phyloP scores from a whole-genome alignment of 2,888 invertebrate species.

The Cyclophora punctaria region DNA sequence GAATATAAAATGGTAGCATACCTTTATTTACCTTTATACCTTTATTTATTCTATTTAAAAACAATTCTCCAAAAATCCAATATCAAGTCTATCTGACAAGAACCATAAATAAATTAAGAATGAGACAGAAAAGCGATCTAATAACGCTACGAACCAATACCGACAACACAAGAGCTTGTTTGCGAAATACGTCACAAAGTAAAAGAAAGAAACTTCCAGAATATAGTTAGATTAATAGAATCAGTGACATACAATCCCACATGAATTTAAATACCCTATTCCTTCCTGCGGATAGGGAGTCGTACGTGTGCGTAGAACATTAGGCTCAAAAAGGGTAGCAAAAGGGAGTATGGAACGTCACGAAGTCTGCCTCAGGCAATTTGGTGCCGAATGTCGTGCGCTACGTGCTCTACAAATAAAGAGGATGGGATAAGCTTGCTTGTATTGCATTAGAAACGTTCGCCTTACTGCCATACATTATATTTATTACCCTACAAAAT shows the following conservation, averaged over 20 bases:
- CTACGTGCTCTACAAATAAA: conserved; percentile 71
- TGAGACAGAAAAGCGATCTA: no score
- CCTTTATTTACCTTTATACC: no score
- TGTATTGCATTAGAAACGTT: conserved; percentile 17
- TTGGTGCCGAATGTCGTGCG: conserved; percentile 70
- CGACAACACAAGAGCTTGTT: no score
- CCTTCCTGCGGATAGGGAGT: conserved; percentile 41
- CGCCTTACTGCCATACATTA: conserved; percentile 9
- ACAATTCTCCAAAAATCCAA: no score
- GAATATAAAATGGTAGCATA: no score
- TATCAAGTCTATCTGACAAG: no score
- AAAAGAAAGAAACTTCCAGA: no score
- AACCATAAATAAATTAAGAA: no score
- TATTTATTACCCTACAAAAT: conserved; percentile 6
- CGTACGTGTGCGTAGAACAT: conserved; percentile 59
- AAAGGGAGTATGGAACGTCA: conserved; percentile 49
- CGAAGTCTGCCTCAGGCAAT: conserved; percentile 69
- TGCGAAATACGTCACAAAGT: no score
- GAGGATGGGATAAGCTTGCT: conserved; percentile 58
- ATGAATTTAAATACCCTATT: conserved; percentile 50
- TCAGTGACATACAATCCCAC: conserved; percentile 27
- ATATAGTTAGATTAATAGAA: conserved; percentile 19
- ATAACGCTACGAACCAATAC: no score
- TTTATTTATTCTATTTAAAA: no score
- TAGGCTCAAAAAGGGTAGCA: conserved; percentile 52